Conservation (phyloP, 1,140 invertebrate species). For the Anagrus nilaparvatae region DNA sequence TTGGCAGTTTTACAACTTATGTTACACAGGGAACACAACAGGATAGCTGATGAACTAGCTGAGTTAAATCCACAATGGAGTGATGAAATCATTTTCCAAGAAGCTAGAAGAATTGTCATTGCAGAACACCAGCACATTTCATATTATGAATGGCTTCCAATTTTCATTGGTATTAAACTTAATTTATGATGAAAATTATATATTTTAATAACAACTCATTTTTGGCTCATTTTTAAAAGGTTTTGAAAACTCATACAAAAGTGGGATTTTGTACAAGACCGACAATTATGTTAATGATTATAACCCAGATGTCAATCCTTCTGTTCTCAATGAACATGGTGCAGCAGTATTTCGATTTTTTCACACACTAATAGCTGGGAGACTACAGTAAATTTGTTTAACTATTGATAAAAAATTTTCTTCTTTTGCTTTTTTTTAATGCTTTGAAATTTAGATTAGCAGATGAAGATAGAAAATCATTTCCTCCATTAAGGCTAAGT, state of each 20-base stretch:
- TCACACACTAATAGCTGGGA: conserved; percentile 71
- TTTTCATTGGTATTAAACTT: conserved; percentile 53
- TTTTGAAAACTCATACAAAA: conserved; percentile 54
- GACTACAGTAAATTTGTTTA: conserved; percentile 61
- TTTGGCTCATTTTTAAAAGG: too few relatives aligned
- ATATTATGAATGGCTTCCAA: conserved; percentile 79
- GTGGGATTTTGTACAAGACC: conserved; percentile 56
- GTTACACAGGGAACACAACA: conserved; percentile 82
- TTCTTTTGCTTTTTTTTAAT: too few relatives aligned
- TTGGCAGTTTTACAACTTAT: conserved; percentile 74
- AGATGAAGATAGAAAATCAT: conserved; percentile 48
- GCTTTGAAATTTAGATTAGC: too few relatives aligned
- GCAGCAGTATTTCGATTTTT: conserved; percentile 82
- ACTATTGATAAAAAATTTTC: too few relatives aligned
- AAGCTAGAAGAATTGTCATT: conserved; percentile 67
- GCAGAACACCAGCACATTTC: conserved; percentile 76
- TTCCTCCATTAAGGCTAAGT: conserved; percentile 49
- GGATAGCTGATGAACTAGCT: conserved; percentile 61
- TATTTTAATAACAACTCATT: too few relatives aligned
- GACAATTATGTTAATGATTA: conserved; percentile 75
- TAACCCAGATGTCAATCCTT: conserved; percentile 65
- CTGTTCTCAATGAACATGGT: conserved; percentile 74
- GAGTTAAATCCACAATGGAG: conserved; percentile 78
- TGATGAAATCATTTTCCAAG: conserved; percentile 80
- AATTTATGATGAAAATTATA: too few relatives aligned